Percentiles rank a stretch among this genome's conserved stretches.
These are phyloP conservation scores for Anoura caudifer DNA, from an alignment of 2,113 vertebrate species.

Conservation along the genomic window DNA sequence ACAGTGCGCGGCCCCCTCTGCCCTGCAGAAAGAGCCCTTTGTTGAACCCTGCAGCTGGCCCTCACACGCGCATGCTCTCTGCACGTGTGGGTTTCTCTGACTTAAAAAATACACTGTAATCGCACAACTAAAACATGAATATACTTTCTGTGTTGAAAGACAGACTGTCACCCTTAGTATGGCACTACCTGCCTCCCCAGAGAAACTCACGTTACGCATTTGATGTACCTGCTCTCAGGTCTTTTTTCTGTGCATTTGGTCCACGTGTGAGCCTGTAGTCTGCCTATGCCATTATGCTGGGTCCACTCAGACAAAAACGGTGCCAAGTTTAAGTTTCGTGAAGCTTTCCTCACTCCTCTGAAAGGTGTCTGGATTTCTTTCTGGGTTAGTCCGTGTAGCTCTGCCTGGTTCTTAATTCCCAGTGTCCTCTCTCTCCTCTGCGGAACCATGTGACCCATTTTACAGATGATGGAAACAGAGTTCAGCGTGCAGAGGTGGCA, in stretches of 20 bases:
- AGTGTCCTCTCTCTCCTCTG: rapidly evolving
- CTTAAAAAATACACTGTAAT: neutral
- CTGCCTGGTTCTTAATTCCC: neutral
- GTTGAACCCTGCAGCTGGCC: rapidly evolving
- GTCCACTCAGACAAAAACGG: neutral
- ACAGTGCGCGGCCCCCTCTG: neutral
- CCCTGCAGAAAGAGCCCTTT: neutral
- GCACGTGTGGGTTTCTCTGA: neutral
- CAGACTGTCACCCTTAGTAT: neutral
- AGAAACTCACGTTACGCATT: neutral
- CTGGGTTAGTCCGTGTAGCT: neutral
- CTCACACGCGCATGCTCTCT: neutral
- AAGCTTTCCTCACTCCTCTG: neutral
- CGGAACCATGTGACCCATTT: neutral
- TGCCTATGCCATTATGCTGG: rapidly evolving
- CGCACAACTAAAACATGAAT: neutral
- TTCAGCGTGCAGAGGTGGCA: neutral
- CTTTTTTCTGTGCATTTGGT: rapidly evolving
- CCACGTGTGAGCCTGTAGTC: rapidly evolving
- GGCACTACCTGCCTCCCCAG: neutral
- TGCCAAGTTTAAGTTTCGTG: rapidly evolving
- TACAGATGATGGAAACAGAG: neutral
- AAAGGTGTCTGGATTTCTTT: neutral
- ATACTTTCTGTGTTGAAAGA: neutral
- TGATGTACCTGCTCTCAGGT: neutral